Base-by-base conservation (phyloP, 2,797 vertebrate genomes). In the Tiaroga cobitis region DNA sequence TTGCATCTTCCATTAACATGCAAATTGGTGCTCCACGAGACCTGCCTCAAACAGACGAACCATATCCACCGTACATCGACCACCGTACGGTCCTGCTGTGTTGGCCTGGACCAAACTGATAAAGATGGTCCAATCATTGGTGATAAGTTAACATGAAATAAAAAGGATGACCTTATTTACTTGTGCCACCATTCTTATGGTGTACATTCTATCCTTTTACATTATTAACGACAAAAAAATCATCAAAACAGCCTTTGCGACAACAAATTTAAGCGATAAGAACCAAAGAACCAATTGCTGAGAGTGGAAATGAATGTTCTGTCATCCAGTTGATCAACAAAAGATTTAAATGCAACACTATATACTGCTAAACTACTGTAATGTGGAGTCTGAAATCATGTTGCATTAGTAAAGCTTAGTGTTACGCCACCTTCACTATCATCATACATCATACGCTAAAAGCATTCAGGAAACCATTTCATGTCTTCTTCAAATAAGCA, bases 1-100 rank as follows among this genome's bases (percentile, higher is more conserved):
- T 90, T 92, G 88, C 92, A 89, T 90, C 91, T 86, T 88, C 88
- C 86, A 94, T 95, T 94, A 94, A 89, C 91, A 94, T 94, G 92
- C 90, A 94, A 90, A 94, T 92, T 91, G 92, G 86, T 49, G 78
- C 73, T 80, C 80, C 85, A 81, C 4, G n/a, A 82, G 84, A 89
- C 88, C 89, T 92, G 91, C 93, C 92, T 93, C 88, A 88, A 87
- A 89, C 88, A 89, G 90, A 90, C 86, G 85, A 89, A 90, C 87
- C 54, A 87, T 90, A 81, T 88, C 83, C 86, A 83, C 83, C 68
- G 19, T 87, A 89, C 79, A n/a, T 37, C 37, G 37, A 80, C 21
- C 39, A 80, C 39, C 87, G 87, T 41, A 72, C 41, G 77, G 80
- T 80, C 68, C 74, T 84, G 26, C 65, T 92, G 74, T 86, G 70